Base-by-base conservation (phyloP, 1,140 invertebrate species). In the Rhagoletis pomonella region DNA sequence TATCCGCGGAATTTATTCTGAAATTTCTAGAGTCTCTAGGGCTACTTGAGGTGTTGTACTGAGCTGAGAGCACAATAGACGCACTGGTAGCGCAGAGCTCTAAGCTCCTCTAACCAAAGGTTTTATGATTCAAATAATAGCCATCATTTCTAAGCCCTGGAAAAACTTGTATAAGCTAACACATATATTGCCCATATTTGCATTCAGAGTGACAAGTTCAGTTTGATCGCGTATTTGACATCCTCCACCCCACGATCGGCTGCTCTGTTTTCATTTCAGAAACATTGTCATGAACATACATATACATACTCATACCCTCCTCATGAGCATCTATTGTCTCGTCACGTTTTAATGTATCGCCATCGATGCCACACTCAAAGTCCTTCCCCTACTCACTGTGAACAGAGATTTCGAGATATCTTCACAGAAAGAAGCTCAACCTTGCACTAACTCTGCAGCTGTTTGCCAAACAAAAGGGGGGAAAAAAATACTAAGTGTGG, bases 271-370 rank as follows among this genome's bases (percentile, higher is more conserved):
- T 42, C 29, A 55, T 73, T 47, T 47, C 39, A 39, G 7, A n/a
- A 67, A 4, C 4, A 12, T 73, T 17, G 17, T 44, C 17, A 10
- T 3, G 3, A 42, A 39, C 19, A 65, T 69, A 44, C 4, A 55
- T n/a, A n/a, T 55, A 19, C 12, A 73, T 73, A 3, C 44, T 10
- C 14, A 17, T 73, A 3, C 44, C 12, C 14, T 5, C 42, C 39
- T 73, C 17, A 69, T 69, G 17, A 73, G 14, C 67, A 73, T 47
- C 10, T 69, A 44, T 69, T 69, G 67, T 69, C 67, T 69, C 44
- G 67, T 69, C 67, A 73, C 67, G 67, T 29, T 29, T 29, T 29
- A 29, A 29, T 29, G 0, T 47, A 42, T 39, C 42, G 7, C 12
- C 14, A 12, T 44, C 10, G 39, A 17, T 73, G 67, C 14, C 39